Conservation (phyloP, 2,797 vertebrate genomes). For the Anguilla marmorata region DNA sequence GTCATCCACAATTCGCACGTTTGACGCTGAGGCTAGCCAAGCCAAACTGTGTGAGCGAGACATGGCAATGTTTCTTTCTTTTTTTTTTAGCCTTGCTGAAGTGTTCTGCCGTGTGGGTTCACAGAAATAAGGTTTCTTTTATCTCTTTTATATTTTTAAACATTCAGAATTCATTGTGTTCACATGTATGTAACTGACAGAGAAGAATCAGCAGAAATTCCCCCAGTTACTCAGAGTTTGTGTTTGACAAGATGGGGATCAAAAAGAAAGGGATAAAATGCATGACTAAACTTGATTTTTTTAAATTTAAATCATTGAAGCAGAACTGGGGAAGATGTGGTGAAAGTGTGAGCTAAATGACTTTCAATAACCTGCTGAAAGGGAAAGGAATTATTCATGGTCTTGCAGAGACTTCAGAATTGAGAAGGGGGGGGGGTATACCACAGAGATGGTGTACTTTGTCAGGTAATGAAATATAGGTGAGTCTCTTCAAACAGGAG, state of each 20-base stretch:
- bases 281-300: neutral
- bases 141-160: neutral
- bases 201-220: slow-evolving; percentile 6
- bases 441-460: slow-evolving; percentile 10
- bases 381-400: slow-evolving; percentile 28
- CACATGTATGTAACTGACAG: neutral
- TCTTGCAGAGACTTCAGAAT: slow-evolving; percentile 7
- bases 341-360: slow-evolving; percentile 11
- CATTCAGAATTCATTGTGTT: neutral
- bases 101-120: neutral
- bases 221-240: neutral
- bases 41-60: neutral
- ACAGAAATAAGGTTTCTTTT: neutral
- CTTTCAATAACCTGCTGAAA: neutral
- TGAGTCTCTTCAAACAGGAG: neutral
- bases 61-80: neutral
- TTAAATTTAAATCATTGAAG: neutral
- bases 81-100: neutral
- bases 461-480: neutral
- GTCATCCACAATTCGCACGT: neutral
- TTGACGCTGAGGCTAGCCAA: neutral
- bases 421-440: neutral
- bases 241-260: slow-evolving; percentile 6
- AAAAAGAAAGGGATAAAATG: neutral
- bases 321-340: slow-evolving; percentile 2